These are phyloP conservation scores for Baryphthengus martii DNA, from an alignment of 2,113 vertebrate species.

Conservation along the genomic window DNA sequence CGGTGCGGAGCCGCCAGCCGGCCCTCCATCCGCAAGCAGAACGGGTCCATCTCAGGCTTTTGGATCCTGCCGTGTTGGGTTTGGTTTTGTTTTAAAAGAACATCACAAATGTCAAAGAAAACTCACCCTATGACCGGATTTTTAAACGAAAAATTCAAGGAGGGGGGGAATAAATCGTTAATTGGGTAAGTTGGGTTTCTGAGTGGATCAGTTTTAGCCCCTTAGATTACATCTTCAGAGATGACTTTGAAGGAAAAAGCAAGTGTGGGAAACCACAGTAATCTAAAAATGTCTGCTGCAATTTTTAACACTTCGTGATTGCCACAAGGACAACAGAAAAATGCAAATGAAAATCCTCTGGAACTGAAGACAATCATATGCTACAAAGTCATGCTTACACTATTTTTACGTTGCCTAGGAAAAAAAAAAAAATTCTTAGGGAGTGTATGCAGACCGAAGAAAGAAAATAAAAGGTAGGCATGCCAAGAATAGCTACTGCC, in stretches of 20 bases:
- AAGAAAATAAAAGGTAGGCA: neutral
- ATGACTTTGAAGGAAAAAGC: conserved; percentile 23
- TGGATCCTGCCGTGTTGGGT: accelerated
- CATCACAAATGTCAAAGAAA: neutral
- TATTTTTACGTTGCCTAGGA: neutral
- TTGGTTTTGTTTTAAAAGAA: neutral
- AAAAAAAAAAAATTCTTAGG: neutral
- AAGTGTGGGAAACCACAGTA: conserved; percentile 33
- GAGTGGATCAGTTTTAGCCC: neutral
- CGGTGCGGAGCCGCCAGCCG: too few relatives aligned
- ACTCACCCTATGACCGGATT: neutral
- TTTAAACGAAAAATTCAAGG: neutral
- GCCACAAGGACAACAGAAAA: conserved; percentile 46
- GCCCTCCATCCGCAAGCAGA: accelerated
- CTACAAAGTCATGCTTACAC: conserved; percentile 22
- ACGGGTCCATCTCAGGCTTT: neutral
- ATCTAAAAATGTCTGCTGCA: conserved; percentile 31
- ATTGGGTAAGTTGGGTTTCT: neutral
- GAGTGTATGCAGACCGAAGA: neutral
- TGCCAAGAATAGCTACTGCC: neutral
- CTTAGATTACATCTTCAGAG: neutral
- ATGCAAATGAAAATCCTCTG: conserved; percentile 27
- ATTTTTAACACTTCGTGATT: conserved; percentile 45
- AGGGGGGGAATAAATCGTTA: accelerated
- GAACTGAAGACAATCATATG: conserved; percentile 37